Evolutionary conservation across 2,888 invertebrate genomes (phyloP), one percentile per base, ranked within the genome.

Genomic region (Drosophila phalerata): DNA sequence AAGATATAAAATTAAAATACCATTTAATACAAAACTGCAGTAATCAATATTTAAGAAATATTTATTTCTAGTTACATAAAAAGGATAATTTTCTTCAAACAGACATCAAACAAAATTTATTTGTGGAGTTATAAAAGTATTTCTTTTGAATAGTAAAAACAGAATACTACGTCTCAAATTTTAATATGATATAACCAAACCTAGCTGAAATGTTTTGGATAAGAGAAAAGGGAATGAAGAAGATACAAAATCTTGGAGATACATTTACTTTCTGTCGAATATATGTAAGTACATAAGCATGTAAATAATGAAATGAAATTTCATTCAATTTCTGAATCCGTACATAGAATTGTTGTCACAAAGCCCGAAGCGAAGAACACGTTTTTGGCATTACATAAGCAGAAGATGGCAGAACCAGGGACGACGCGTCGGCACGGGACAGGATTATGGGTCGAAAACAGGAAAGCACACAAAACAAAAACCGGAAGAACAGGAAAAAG

Each of bases 401-500:
- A 40, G 48, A 19, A 25, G 11, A 40, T 52, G 47, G 37, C 56
- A 34, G 15, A 22, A n/a, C 43, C 47, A 30, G 13, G 38, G 40
- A 51, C 17, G 37, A 22, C 32, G 55, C 53, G 52, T 62, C 32
- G 65, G 73, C 49, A 75, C 78, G 70, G 83, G 85, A 74, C 77
- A 84, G 87, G 85, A 88, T 88, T 85, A 75, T 82, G 84, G 84
- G 86, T 85, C 87, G 79, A 79, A 85, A 85, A 88, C 89, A 89
- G 83, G 88, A 89, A 85, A 89, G 78, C 82, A 71, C 72, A 71
- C 81, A 85, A 85, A 84, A 84, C 85, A 89, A 88, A 89, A 87
- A 83, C 88, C 90, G 86, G 88, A 89, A 87, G 88, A 90, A 88
- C 88, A 78, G 89, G 85, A 88, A 89, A 88, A 88, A 90, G 90